Base-by-base conservation (phyloP, 2,888 invertebrate species). In the Dioctria linearis region DNA sequence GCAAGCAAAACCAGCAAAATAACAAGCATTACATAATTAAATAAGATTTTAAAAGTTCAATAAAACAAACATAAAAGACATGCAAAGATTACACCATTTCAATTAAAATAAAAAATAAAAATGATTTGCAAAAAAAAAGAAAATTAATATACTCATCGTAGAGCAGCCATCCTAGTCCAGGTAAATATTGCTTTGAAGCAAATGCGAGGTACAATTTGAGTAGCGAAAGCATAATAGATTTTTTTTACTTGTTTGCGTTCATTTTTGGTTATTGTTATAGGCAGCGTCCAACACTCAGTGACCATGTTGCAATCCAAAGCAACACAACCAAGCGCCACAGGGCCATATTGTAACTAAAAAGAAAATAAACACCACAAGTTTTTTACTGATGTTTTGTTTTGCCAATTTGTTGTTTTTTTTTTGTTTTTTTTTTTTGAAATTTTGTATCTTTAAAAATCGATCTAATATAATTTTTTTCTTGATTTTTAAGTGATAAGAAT, bases 341-440 rank as follows among this genome's bases (percentile, higher is more conserved):
- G 82, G 85, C 83, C 80, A 86, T 80, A 82, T 84, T 84, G 80
- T 85, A 79, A 84, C 88, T 88, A 87, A 86, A 86, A 85, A 85
- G 86, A 84, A 84, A 83, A 83, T 42, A 73, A 73, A 73, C 51
- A 73, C 8, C 51, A 42, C 73, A 37, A 73, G 37, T 73, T 42
- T 11, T 73, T 73, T 57, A 73, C 57, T 73, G 69, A 69, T 40
- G 73, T 78, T 65, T 65, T 25, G 25, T 25, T 39, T 13, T 78
- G 63, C 61, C 54, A 54, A 65, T 73, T 11, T 75, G 49, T 69
- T 46, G 46, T 65, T 61, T 43, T 37, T 61, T 76, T 43, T 57
- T 43, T 37, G 43, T 76, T 43, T 57, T 69, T 0, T 69, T 69
- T 67, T 5, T 3, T n/a, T 5, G 0, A 65, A 65, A 46, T 46